Conservation (phyloP, 2,888 invertebrate genomes). For the Sacculina carcini region DNA sequence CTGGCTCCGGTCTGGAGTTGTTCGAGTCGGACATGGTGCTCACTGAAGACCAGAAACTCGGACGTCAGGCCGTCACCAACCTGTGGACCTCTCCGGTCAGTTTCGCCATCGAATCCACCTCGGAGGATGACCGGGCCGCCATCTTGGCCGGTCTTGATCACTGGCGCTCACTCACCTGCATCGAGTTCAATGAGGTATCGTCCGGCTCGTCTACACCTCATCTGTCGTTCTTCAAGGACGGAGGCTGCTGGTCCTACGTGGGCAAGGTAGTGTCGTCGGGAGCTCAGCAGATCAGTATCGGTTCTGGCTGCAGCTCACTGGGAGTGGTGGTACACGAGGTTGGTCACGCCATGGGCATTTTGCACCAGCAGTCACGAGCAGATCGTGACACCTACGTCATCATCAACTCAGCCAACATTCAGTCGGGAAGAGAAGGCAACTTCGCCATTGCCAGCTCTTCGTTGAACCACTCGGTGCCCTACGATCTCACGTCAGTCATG, state of each 20-base stretch:
- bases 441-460: not conserved
- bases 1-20: constrained; percentile 15
- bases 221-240: not conserved
- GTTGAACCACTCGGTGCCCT: not conserved
- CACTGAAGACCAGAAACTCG: not conserved
- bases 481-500: constrained; percentile 9
- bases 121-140: not conserved
- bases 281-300: not conserved
- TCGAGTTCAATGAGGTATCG: constrained; percentile 1
- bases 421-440: not conserved
- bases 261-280: not conserved
- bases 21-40: not conserved
- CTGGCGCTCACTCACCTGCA: not conserved
- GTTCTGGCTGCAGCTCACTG: not conserved
- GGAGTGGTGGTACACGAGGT: constrained; percentile 5
- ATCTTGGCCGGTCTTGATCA: not conserved
- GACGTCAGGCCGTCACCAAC: not conserved
- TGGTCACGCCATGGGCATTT: constrained; percentile 1
- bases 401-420: constrained; percentile 1
- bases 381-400: constrained; percentile 6
- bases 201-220: not conserved
- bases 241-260: constrained; percentile 4
- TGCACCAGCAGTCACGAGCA: constrained; percentile 4
- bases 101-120: not conserved
- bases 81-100: not conserved